These are phyloP conservation scores for Patella depressa DNA, from an alignment of 2,888 invertebrate genomes.

Conservation along the genomic window DNA sequence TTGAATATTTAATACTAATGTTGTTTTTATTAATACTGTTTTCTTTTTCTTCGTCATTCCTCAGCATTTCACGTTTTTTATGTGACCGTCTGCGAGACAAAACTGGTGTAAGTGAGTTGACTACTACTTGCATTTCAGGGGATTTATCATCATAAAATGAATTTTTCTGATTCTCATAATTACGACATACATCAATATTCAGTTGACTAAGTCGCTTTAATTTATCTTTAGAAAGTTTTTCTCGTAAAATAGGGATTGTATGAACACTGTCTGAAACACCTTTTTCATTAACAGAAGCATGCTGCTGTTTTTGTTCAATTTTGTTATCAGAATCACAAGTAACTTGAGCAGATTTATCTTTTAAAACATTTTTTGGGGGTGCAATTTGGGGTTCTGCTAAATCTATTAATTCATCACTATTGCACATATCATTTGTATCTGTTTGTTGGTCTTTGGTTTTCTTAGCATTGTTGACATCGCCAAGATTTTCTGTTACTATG, in stretches of 20 bases:
- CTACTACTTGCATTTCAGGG: slow-evolving; percentile 59
- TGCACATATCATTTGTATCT: background rate
- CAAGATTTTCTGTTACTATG: background rate
- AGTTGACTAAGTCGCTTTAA: background rate
- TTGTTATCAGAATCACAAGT: no score
- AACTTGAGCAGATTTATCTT: no score
- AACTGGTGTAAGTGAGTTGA: slow-evolving; percentile 59
- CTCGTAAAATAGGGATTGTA: no score
- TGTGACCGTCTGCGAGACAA: slow-evolving; percentile 46
- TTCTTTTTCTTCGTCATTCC: slow-evolving; percentile 16
- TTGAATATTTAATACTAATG: background rate
- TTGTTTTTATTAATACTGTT: slow-evolving; percentile 29
- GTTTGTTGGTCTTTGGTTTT: background rate
- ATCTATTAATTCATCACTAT: background rate
- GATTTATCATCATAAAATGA: slow-evolving; percentile 41
- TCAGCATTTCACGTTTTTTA: slow-evolving; percentile 20
- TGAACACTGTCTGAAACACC: no score
- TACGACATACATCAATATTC: background rate
- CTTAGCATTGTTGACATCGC: background rate
- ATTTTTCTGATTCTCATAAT: slow-evolving; percentile 3
- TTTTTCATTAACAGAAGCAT: no score
- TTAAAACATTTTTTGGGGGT: no score
- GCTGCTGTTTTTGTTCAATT: no score
- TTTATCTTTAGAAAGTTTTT: background rate
- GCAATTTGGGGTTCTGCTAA: no score